A percentile compares a stretch with the other conserved stretches of the same genome.
These are phyloP conservation scores for Neoitamus cyanurus DNA, from an alignment of 2,888 invertebrate species.

Conservation along the genomic window DNA sequence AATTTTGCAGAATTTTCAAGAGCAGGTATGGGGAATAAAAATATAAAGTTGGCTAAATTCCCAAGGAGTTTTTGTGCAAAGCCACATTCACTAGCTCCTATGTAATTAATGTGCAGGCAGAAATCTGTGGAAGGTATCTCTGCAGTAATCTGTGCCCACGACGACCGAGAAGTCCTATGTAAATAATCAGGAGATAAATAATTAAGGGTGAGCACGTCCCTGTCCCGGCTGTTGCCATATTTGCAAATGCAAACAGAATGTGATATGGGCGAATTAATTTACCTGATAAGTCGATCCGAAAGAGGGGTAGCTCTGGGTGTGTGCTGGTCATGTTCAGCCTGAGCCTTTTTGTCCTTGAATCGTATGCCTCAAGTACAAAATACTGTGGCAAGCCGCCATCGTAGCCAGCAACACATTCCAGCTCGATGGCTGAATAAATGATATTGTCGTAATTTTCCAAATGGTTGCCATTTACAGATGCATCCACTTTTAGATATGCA, in stretches of 20 bases:
- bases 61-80: not conserved
- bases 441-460: conserved; percentile 66
- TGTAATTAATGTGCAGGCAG: not conserved
- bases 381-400: conserved; percentile 90
- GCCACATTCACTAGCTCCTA: not conserved
- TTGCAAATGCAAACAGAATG: not conserved
- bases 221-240: not conserved
- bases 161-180: not conserved
- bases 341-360: conserved; percentile 77
- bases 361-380: conserved; percentile 85
- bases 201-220: not conserved
- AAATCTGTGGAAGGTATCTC: not conserved
- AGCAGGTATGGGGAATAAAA: not conserved
- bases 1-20: not conserved
- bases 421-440: conserved; percentile 72
- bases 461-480: conserved; percentile 54
- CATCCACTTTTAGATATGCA: conserved; percentile 51
- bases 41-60: not conserved
- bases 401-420: conserved; percentile 88
- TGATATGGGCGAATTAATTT: conserved; percentile 12
- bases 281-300: conserved; percentile 69
- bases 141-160: not conserved
- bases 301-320: conserved; percentile 71
- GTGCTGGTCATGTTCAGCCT: conserved; percentile 77
- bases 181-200: conserved; percentile 5